These are phyloP conservation scores for Danaus melanippus DNA, from an alignment of 1,140 invertebrate genomes.

Conservation along the genomic window DNA sequence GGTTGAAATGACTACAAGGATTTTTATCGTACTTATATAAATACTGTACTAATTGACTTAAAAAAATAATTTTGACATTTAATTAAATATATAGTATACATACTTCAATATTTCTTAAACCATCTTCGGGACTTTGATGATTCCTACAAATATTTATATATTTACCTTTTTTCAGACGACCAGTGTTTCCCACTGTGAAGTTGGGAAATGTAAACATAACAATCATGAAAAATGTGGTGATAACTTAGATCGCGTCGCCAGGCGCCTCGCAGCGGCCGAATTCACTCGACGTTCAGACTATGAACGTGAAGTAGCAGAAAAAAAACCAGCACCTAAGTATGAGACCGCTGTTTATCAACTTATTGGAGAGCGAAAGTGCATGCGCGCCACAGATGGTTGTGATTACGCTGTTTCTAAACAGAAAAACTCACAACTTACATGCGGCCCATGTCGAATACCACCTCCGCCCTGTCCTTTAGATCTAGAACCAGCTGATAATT, in stretches of 20 bases:
- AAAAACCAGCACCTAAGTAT: not conserved
- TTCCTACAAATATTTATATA: too few relatives aligned
- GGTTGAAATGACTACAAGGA: too few relatives aligned
- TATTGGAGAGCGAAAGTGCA: conserved; percentile 17
- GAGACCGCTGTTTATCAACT: conserved; percentile 8
- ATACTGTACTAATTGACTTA: too few relatives aligned
- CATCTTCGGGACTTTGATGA: too few relatives aligned
- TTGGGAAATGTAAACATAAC: not conserved
- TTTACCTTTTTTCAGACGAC: conserved; percentile 1
- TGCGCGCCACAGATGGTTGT: conserved; percentile 25
- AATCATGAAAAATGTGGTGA: conserved; percentile 8
- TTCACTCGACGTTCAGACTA: conserved; percentile 20
- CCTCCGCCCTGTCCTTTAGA: conserved; percentile 15
- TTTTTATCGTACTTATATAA: too few relatives aligned
- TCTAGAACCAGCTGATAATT: conserved; percentile 18
- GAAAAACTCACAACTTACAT: not conserved
- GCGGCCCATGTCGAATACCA: conserved; percentile 5
- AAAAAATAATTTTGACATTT: too few relatives aligned
- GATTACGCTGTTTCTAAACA: conserved; percentile 18
- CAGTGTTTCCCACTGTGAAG: not conserved
- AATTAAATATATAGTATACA: too few relatives aligned
- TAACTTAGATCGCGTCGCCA: conserved; percentile 20
- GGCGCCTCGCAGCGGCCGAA: conserved; percentile 16
- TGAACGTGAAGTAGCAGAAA: conserved; percentile 13
- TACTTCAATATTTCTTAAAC: too few relatives aligned